These are phyloP conservation scores for Xylocopa sonorina DNA, from an alignment of 1,140 invertebrate species.

Conservation along the genomic window DNA sequence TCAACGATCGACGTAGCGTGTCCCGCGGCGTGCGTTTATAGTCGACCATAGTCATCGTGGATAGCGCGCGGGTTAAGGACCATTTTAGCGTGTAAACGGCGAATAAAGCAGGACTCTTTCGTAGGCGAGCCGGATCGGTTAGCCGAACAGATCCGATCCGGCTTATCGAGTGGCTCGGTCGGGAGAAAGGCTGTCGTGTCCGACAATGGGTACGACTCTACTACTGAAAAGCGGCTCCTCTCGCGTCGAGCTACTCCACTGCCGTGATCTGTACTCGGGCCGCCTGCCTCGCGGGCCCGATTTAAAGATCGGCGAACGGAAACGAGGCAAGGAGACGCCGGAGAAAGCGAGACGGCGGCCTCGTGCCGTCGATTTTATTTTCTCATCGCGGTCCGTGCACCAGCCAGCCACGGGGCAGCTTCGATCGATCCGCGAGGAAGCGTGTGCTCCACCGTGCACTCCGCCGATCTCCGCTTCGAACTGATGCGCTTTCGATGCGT, in stretches of 20 bases:
- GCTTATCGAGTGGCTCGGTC: constrained; percentile 45
- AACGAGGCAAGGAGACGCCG: constrained; percentile 27
- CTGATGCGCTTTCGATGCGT: background rate
- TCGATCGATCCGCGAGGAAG: background rate
- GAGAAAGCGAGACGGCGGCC: constrained; percentile 31
- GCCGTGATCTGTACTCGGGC: background rate
- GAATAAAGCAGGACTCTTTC: constrained; percentile 8
- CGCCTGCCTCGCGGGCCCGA: constrained; percentile 15
- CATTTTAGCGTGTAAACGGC: constrained; percentile 15
- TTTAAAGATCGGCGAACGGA: constrained; percentile 31
- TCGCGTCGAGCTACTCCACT: constrained; percentile 36
- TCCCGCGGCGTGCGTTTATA: no score
- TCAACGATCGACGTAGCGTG: no score
- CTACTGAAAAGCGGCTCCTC: constrained; percentile 65
- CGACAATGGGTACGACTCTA: constrained; percentile 66
- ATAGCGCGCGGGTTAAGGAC: background rate
- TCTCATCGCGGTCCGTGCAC: background rate
- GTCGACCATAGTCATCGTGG: background rate
- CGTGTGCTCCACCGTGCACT: background rate
- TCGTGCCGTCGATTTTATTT: constrained; percentile 1
- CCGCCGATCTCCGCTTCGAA: background rate
- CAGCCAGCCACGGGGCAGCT: background rate
- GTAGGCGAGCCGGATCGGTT: constrained; percentile 12
- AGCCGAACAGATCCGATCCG: constrained; percentile 20
- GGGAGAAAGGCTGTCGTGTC: constrained; percentile 53